Percentiles rank a stretch among this genome's conserved stretches.
Evolutionary conservation across 2,113 vertebrate species (phyloP).

Genomic region (Leptodactylus fuscus): DNA sequence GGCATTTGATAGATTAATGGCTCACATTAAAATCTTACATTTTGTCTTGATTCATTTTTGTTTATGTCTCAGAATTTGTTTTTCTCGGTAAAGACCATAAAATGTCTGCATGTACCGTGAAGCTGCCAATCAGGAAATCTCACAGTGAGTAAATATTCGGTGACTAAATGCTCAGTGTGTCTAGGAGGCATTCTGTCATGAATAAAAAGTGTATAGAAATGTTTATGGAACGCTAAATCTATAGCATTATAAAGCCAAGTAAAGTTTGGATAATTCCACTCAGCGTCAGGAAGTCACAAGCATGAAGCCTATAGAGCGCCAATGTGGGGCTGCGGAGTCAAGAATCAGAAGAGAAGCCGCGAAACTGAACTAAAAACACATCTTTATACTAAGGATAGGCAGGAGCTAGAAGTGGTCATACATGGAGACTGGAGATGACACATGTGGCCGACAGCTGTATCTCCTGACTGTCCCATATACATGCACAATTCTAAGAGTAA

Average conservation of each 20-base stretch:
- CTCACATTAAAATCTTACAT: constrained; percentile 51
- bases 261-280: constrained; percentile 27
- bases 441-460: no score
- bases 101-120: constrained; percentile 47
- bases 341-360: not conserved
- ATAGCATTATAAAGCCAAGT: constrained; percentile 20
- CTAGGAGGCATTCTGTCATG: constrained; percentile 16
- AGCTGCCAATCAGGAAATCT: constrained; percentile 50
- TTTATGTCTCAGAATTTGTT: constrained; percentile 50
- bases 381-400: not conserved
- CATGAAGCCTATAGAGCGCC: not conserved
- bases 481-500: no score
- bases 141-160: constrained; percentile 3
- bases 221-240: constrained; percentile 28
- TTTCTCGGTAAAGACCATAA: constrained; percentile 50
- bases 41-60: constrained; percentile 48
- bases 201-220: constrained; percentile 23
- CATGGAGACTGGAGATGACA: no score
- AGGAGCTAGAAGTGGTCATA: no score
- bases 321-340: not conserved
- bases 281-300: constrained; percentile 24
- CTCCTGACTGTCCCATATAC: no score
- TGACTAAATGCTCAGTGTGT: constrained; percentile 15
- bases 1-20: constrained; percentile 59
- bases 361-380: not conserved